Evolutionary conservation across 2,113 vertebrate genomes (phyloP), one percentile per base, ranked within the genome.

Genomic region (Galbula dea): DNA sequence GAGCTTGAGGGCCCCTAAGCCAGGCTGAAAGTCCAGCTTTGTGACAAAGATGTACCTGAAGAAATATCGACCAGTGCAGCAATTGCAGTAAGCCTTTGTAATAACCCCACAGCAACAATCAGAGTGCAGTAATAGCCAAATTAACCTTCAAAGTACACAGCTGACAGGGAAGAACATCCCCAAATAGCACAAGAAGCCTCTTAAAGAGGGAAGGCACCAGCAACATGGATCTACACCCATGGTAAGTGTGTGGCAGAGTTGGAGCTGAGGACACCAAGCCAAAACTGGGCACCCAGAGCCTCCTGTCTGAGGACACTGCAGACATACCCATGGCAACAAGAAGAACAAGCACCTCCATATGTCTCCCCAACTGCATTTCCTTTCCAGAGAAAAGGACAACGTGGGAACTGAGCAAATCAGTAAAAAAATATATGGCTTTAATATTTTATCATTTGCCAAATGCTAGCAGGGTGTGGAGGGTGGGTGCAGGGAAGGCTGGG

Each of bases 261-360:
- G 54, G 52, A 62, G 87, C 58, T 37, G 59, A 77, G 51, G 51
- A 37, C 79, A 87, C 79, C 72, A 77, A 79, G 55, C 45, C 74
- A 76, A 83, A 90, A 63, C 61, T 3, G 9, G 80, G 68, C 86
- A 46, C 51, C 89, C 83, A 62, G 57, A 59, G 57, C 86, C 6
- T 0, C 72, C 3, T 2, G 32, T 72, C 29, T 61, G 71, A 83
- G 81, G 82, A 57, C 75, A 19, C 69, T 15, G 71, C 88, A 91
- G 93, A 52, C 85, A 95, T 74, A 91, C 94, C 94, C 95, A 94
- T 74, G 84, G 93, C 93, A 95, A 96, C 93, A 10, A 94, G 93
- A 95, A 96, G 92, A 96, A 96, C 93, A 92, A 96, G 95, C 81
- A 54, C 86, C 83, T 94, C 94, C 95, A 91, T 93, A 84, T 92